Evolutionary conservation across 92 coral and sea anemone species (phyloP).

Genomic region (Zoanthus solanderi): DNA sequence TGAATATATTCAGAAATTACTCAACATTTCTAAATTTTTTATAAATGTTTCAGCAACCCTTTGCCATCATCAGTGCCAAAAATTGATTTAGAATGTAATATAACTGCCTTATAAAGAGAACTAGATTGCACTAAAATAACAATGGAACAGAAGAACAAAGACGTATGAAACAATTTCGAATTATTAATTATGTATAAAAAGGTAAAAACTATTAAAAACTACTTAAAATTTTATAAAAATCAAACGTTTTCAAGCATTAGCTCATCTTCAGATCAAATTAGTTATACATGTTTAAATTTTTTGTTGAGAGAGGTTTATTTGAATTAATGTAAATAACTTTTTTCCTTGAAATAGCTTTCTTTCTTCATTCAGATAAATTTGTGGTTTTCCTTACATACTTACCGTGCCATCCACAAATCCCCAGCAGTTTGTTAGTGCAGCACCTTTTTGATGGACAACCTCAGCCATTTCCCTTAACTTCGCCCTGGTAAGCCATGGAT

Average conservation of each 20-base stretch:
- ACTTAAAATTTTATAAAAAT: no score
- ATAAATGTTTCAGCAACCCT: no score
- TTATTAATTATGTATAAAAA: no score
- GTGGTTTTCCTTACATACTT: background rate
- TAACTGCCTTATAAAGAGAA: no score
- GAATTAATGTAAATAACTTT: background rate
- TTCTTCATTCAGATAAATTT: background rate
- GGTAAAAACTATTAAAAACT: no score
- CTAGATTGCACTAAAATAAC: background rate
- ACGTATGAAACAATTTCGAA: background rate
- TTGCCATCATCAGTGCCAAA: no score
- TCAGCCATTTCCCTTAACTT: background rate
- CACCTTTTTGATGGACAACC: background rate
- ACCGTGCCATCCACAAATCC: background rate
- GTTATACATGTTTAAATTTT: no score
- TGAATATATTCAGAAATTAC: no score
- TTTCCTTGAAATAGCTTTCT: background rate
- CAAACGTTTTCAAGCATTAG: no score
- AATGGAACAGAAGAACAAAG: background rate
- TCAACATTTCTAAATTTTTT: no score
- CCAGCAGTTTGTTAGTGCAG: background rate
- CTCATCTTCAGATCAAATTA: background rate
- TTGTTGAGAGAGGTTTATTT: no score
- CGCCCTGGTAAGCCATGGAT: conserved; percentile 14
- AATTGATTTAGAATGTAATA: no score